Evolutionary conservation across 1,140 invertebrate species (phyloP).

Genomic region (Musca vetustissima): DNA sequence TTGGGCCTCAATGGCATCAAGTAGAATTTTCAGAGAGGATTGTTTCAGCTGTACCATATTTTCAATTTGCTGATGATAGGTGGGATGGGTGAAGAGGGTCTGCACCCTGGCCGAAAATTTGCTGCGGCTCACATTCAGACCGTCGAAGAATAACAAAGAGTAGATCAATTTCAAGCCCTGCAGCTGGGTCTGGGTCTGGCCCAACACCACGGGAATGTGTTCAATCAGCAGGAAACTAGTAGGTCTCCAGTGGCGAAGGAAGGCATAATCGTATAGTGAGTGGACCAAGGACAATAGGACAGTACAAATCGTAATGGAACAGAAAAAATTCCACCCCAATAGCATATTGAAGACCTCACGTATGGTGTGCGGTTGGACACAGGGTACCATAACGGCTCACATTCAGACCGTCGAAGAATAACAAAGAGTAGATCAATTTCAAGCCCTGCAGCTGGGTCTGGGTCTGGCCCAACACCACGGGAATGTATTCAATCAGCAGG

Average conservation of each 20-base stretch:
- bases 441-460: not conserved
- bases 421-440: not conserved
- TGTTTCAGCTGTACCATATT: not conserved
- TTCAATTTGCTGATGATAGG: not conserved
- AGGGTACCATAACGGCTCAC: conserved; percentile 7
- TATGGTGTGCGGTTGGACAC: not conserved
- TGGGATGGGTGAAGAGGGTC: conserved; percentile 5
- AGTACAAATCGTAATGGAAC: not conserved
- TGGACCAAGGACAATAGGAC: not conserved
- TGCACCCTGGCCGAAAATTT: not conserved
- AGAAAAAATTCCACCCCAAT: not conserved
- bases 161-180: not conserved
- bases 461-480: not conserved
- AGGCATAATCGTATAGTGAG: not conserved
- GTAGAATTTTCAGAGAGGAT: not conserved
- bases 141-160: not conserved
- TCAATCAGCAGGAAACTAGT: not conserved
- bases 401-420: conserved; percentile 1
- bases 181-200: not conserved
- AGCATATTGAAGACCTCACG: not conserved
- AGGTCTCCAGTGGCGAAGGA: not conserved
- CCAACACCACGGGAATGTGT: not conserved
- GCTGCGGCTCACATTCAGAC: not conserved
- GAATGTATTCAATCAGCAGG: not conserved
- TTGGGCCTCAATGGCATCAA: not conserved